Base-by-base conservation (phyloP, 53 echinoderm and acorn worm genomes). In the Zoroaster sp. region DNA sequence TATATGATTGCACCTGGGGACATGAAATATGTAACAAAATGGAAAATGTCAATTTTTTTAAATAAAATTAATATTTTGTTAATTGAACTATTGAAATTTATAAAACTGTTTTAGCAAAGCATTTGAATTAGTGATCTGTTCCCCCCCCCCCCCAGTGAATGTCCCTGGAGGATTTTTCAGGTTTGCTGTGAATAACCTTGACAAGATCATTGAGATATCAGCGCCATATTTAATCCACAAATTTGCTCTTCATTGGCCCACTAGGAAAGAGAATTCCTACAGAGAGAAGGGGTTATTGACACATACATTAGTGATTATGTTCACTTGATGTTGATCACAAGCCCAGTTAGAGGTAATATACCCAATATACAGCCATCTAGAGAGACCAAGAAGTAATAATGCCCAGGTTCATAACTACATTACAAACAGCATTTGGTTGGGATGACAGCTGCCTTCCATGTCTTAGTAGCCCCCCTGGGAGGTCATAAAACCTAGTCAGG, bases 391-490 rank as follows among this genome's bases (percentile, higher is more conserved):
- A 38, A 18, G 25, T 2, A 42, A 20, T 1, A 28, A 23, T 21
- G 7, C 28, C 45, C 13, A 9, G 25, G 44, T 12, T 12, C 45
- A 20, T 74, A 74, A 74, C 63, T 34, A 59, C 63, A 79, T 59
- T 44, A 37, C 63, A 79, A 63, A 28, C 59, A 79, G 76, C 51
- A 35, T 77, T 53, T 47, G 41, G 76, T 36, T 37, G n/a, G 37
- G 55, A 11, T 79, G 79, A 67, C 82, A 82, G 82, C 41, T 82
- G 68, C 68, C 67, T 31, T 15, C 39, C 23, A 38, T 52, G 37
- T 12, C 3, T 4, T 66, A 67, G 42, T 66, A 42, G 40, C 68
- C 82, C 82, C 80, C 82, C n/a, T 42, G 42, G 82, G 82, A 43
- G 32, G 17, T 4, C 2, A 44, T 66, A 33, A 17, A 68, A 68